Conservation (phyloP, 2,797 vertebrate species). For the Dallia pectoralis region DNA sequence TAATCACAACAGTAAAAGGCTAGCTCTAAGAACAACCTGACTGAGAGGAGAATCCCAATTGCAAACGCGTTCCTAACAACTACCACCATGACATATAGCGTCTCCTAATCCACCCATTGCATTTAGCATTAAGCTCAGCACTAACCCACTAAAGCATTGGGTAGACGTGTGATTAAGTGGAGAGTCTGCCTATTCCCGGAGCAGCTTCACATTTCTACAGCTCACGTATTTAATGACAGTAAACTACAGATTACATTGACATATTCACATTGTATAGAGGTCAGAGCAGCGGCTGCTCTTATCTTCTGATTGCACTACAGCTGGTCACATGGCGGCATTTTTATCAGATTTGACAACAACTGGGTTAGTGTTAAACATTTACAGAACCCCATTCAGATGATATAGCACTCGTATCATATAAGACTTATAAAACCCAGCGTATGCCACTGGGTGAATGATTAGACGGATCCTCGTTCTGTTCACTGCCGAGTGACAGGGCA, state of each 20-base stretch:
- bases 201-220: no score
- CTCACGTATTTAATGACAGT: not conserved
- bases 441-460: not conserved
- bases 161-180: no score
- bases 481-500: conserved; percentile 24
- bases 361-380: not conserved
- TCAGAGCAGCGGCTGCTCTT: not conserved
- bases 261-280: not conserved
- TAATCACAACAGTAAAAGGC: not conserved
- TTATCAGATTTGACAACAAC: not conserved
- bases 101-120: not conserved
- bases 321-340: not conserved
- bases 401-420: not conserved
- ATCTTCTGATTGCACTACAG: not conserved
- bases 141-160: not conserved
- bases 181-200: no score
- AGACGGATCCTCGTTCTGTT: conserved; percentile 15
- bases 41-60: not conserved
- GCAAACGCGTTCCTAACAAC: not conserved
- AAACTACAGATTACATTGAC: not conserved
- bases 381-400: no score
- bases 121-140: not conserved
- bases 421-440: not conserved
- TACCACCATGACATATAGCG: not conserved
- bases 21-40: not conserved